phyloP scores from a whole-genome alignment of 2,888 invertebrate species.

The Phrixothrix hirtus region DNA sequence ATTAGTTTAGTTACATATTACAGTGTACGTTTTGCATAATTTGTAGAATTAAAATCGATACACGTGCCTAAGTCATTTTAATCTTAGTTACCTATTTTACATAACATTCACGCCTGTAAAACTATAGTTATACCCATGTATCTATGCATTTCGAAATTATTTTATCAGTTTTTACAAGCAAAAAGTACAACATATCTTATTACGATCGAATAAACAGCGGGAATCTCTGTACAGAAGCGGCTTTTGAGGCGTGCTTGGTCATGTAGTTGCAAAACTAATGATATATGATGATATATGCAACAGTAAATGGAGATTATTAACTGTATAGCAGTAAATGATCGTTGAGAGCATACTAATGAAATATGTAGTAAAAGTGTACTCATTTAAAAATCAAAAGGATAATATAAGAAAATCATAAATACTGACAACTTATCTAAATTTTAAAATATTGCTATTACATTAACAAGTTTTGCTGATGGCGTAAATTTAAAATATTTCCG shows the following conservation, averaged over 20 bases:
- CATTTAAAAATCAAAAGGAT: constrained; percentile 16
- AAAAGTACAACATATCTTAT: constrained; percentile 14
- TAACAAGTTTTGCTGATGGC: constrained; percentile 22
- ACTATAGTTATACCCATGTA: too few relatives aligned
- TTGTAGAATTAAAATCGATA: too few relatives aligned
- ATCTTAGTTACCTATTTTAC: too few relatives aligned
- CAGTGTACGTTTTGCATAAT: too few relatives aligned
- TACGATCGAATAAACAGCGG: constrained; percentile 15
- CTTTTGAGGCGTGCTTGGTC: constrained; percentile 12
- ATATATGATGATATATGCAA: constrained; percentile 21
- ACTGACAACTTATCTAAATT: constrained; percentile 28
- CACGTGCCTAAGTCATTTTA: too few relatives aligned
- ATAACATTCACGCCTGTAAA: too few relatives aligned
- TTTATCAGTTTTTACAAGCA: neutral
- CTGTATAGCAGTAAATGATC: constrained; percentile 22
- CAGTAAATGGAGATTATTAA: constrained; percentile 21
- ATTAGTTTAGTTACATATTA: too few relatives aligned
- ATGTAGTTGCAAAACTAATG: constrained; percentile 23
- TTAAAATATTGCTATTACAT: constrained; percentile 20
- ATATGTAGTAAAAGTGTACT: constrained; percentile 23
- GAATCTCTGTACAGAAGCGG: constrained; percentile 20
- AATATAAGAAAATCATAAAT: constrained; percentile 20
- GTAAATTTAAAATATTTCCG: constrained; percentile 30
- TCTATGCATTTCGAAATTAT: neutral
- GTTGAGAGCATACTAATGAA: constrained; percentile 25